These are phyloP conservation scores for Trichonephila clavipes DNA, from an alignment of 1,140 invertebrate species.

Conservation along the genomic window DNA sequence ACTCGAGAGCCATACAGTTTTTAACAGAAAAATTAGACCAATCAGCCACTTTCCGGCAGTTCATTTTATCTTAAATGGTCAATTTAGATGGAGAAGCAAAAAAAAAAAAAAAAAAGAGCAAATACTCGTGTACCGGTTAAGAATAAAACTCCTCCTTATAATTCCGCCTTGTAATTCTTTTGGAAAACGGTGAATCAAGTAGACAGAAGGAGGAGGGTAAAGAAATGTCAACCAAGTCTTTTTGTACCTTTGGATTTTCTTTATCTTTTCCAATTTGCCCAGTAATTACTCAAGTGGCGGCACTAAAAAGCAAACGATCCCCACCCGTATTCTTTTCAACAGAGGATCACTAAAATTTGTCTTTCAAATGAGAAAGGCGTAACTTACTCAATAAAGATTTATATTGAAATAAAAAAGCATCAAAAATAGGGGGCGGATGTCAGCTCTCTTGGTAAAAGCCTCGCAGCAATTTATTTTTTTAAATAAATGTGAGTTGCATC, in stretches of 20 bases:
- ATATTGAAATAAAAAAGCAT: constrained; percentile 10
- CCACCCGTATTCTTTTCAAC: constrained; percentile 15
- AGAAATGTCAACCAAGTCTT: constrained; percentile 50
- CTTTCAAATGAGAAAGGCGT: constrained; percentile 39
- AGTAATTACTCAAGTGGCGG: constrained; percentile 51
- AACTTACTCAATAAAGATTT: constrained; percentile 40
- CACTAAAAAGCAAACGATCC: constrained; percentile 42
- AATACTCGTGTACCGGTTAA: constrained; percentile 10
- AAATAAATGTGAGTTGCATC: constrained; percentile 32
- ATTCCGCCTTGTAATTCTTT: constrained; percentile 44
- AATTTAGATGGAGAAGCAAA: neutral
- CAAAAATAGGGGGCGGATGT: neutral
- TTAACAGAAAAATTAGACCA: neutral
- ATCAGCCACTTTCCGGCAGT: neutral
- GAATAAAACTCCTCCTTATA: neutral
- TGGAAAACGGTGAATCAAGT: constrained; percentile 15
- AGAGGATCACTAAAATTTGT: constrained; percentile 24
- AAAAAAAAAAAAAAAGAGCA: too few relatives aligned
- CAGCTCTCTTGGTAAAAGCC: neutral
- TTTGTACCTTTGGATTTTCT: constrained; percentile 8
- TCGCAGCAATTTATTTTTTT: constrained; percentile 11
- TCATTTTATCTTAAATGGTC: constrained; percentile 13
- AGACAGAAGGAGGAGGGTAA: constrained; percentile 2
- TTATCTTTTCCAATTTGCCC: constrained; percentile 32
- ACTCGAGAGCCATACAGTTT: neutral